phyloP scores from a whole-genome alignment of 2,113 vertebrate genomes.

The Hippocampus abdominalis region DNA sequence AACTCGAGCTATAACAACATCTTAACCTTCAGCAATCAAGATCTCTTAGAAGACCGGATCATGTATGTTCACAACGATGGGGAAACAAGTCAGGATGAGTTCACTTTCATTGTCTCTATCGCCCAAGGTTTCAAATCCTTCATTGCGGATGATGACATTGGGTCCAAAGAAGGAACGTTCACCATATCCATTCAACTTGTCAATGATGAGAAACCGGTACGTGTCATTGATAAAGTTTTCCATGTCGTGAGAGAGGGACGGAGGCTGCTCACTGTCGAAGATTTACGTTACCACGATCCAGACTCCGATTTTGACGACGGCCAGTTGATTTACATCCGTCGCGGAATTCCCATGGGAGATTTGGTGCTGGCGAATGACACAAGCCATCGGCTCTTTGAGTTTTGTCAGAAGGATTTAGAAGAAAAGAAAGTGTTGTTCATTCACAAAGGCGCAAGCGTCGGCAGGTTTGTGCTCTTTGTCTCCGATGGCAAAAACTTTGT shows the following conservation, averaged over 20 bases:
- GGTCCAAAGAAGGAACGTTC: slow-evolving; percentile 74
- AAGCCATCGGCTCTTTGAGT: slow-evolving; percentile 79
- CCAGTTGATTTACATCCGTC: slow-evolving; percentile 78
- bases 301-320: slow-evolving; percentile 84
- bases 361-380: slow-evolving; percentile 79
- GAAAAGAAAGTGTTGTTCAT: slow-evolving; percentile 80
- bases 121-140: slow-evolving; percentile 46
- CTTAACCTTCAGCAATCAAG: slow-evolving; percentile 76
- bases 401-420: slow-evolving; percentile 79
- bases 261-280: slow-evolving; percentile 77
- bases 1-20: slow-evolving; percentile 71
- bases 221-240: slow-evolving; percentile 81
- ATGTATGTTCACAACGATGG: slow-evolving; percentile 87
- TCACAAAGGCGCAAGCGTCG: slow-evolving; percentile 75
- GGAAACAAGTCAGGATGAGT: slow-evolving; percentile 78
- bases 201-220: slow-evolving; percentile 86
- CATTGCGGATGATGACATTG: slow-evolving; percentile 46
- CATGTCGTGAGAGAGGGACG: slow-evolving; percentile 78
- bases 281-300: slow-evolving; percentile 82
- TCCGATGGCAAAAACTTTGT: slow-evolving; percentile 85
- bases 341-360: slow-evolving; percentile 85
- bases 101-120: slow-evolving; percentile 75
- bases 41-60: slow-evolving; percentile 74
- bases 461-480: slow-evolving; percentile 85
- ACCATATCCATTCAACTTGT: slow-evolving; percentile 78